phyloP scores from a whole-genome alignment of 2,797 vertebrate species.

The Pempheris klunzingeri region DNA sequence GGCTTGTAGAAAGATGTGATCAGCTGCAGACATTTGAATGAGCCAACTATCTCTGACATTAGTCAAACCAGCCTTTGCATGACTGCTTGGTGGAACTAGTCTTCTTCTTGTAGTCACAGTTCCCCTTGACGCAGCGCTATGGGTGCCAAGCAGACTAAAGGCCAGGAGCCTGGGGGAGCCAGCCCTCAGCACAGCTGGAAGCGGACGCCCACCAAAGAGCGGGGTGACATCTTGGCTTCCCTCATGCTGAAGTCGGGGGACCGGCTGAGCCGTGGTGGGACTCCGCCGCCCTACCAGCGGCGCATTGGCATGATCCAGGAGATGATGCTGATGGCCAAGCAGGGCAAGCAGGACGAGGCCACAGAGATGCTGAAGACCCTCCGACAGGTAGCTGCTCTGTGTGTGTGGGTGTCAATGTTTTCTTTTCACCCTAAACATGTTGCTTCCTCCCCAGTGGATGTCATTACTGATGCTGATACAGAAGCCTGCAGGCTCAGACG shows the following conservation, averaged over 20 bases:
- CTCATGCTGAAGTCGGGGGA: slow-evolving; percentile 92
- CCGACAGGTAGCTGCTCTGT: slow-evolving; percentile 88
- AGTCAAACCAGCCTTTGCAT: slow-evolving; percentile 27
- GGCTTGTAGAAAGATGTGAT: slow-evolving; percentile 39
- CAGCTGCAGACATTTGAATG: slow-evolving; percentile 44
- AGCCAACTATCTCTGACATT: slow-evolving; percentile 21
- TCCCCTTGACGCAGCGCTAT: slow-evolving; percentile 75
- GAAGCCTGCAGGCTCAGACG: slow-evolving; percentile 28
- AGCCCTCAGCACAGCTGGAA: slow-evolving; percentile 88
- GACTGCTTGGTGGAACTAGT: slow-evolving; percentile 36
- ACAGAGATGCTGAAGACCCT: slow-evolving; percentile 94
- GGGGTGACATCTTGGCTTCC: slow-evolving; percentile 90
- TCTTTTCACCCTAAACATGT: not conserved
- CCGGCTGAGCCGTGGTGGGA: slow-evolving; percentile 86
- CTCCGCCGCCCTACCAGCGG: slow-evolving; percentile 94
- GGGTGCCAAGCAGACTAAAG: slow-evolving; percentile 94
- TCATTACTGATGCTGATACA: slow-evolving; percentile 28
- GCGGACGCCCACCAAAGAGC: slow-evolving; percentile 87
- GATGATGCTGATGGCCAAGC: slow-evolving; percentile 94
- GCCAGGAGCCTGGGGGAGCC: slow-evolving; percentile 84
- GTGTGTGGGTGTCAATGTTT: slow-evolving; percentile 13
- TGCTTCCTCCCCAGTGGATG: slow-evolving; percentile 2
- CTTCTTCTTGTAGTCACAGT: slow-evolving; percentile 46
- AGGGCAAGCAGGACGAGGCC: slow-evolving; percentile 94
- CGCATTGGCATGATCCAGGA: slow-evolving; percentile 97